Evolutionary conservation across 2,888 invertebrate genomes (phyloP), one percentile per base, ranked within the genome.

Genomic region (Pollenia amentaria): DNA sequence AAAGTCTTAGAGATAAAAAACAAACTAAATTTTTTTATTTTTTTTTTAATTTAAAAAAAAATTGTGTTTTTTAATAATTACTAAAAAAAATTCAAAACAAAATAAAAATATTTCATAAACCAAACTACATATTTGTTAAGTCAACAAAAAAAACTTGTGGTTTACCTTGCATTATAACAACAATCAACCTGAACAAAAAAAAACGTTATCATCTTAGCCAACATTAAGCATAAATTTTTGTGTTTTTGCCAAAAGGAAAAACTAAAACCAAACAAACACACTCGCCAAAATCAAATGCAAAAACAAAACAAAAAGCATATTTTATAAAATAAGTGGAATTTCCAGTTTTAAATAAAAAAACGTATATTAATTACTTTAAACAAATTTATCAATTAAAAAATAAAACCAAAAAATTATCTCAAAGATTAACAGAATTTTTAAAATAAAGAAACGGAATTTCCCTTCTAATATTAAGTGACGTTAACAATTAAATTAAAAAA

Each of bases 111-210:
- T 60, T 65, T 29, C 9, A 62, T 57, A 81, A 67, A 65, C 21
- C 38, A 77, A 70, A 62, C 64, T 65, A 80, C 64, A 29, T 44
- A 53, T 44, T 60, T 79, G 44, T 62, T 42, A 77, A 57, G 64
- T 29, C 29, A 62, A 53, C 77, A 48, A 81, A 88, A 84, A 88
- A 85, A 86, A 82, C 85, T 88, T 88, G 88, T 89, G 89, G 88
- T 89, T 89, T 88, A 89, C 89, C 89, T 89, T 89, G 89, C 88
- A 88, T 83, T 76, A 84, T 81, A 85, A 84, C 87, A 87, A 87
- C 87, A 87, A 87, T 87, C 87, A 77, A 84, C 77, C 64, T 73
- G 69, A 60, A 77, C 65, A 76, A 57, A 70, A 64, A 72, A 57
- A 78, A 57, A 77, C 76, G 79, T 76, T 65, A 85, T 60, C 77